Evolutionary conservation across 2,113 vertebrate genomes (phyloP).

Genomic region (Tringa solitaria): DNA sequence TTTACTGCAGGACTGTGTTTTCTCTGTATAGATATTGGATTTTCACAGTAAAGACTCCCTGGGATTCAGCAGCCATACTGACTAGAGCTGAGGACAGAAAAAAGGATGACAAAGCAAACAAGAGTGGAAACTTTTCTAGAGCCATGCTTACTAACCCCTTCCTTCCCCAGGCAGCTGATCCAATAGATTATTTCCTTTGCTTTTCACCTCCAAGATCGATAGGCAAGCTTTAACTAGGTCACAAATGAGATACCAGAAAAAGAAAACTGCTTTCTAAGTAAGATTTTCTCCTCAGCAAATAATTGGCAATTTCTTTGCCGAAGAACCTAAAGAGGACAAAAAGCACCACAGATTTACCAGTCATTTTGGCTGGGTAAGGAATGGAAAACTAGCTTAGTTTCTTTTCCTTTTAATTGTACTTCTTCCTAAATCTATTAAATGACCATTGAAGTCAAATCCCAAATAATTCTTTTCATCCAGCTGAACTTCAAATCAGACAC

Average conservation of each 20-base stretch:
- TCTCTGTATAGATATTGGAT: not conserved
- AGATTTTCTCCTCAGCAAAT: not conserved
- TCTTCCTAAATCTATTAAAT: not conserved
- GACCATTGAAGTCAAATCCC: not conserved
- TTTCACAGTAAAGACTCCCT: not conserved
- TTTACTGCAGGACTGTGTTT: not conserved
- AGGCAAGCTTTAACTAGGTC: constrained; percentile 20
- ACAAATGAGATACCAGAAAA: not conserved
- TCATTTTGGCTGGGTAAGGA: not conserved
- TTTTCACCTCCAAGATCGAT: not conserved
- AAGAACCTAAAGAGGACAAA: not conserved
- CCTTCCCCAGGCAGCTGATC: not conserved
- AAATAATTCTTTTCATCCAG: not conserved
- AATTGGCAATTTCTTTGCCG: not conserved
- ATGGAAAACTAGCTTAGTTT: not conserved
- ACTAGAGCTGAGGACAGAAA: not conserved
- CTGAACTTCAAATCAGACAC: not conserved
- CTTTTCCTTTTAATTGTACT: not conserved
- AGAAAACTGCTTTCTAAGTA: constrained; percentile 21
- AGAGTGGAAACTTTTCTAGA: not conserved
- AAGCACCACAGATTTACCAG: not conserved
- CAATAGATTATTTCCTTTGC: not conserved
- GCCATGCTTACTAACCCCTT: not conserved
- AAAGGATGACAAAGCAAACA: not conserved
- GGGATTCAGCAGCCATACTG: not conserved